Percentiles rank a stretch among this genome's conserved stretches.
phyloP scores from a whole-genome alignment of 2,888 invertebrate genomes.

The Eupsilia transversa region DNA sequence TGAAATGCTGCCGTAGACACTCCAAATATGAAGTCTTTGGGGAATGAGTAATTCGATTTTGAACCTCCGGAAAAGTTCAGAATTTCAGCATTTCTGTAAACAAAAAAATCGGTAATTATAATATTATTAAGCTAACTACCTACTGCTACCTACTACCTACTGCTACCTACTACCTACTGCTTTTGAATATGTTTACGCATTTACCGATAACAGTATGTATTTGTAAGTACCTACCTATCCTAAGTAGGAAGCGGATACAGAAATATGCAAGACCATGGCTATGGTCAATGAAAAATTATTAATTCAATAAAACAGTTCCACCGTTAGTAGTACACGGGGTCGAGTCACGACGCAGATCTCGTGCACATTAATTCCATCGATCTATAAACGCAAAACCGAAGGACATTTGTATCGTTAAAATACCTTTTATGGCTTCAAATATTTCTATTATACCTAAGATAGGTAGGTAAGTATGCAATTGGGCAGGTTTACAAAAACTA shows the following conservation, averaged over 20 bases:
- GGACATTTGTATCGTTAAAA: slow-evolving; percentile 24
- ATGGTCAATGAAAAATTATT: slow-evolving; percentile 35
- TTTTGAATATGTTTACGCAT: not conserved
- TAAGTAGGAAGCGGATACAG: slow-evolving; percentile 48
- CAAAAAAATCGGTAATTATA: slow-evolving; percentile 35
- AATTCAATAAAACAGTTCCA: slow-evolving; percentile 30
- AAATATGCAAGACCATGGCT: slow-evolving; percentile 10
- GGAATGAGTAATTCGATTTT: slow-evolving; percentile 87
- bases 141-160: no score
- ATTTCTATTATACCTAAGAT: not conserved
- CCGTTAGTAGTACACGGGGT: not conserved
- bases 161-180: no score
- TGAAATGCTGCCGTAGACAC: slow-evolving; percentile 91
- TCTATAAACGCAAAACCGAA: slow-evolving; percentile 29
- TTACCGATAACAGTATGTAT: not conserved
- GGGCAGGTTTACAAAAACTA: not conserved
- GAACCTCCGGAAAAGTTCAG: slow-evolving; percentile 83
- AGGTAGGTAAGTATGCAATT: not conserved
- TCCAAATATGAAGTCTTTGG: slow-evolving; percentile 91
- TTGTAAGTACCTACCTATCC: no score
- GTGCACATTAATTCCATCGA: slow-evolving; percentile 20
- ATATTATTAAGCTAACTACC: not conserved
- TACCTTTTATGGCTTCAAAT: not conserved
- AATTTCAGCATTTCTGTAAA: slow-evolving; percentile 79
- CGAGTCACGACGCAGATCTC: slow-evolving; percentile 44